Evolutionary conservation across 2,797 vertebrate genomes (phyloP).

Genomic region (Gobio occitaniae): DNA sequence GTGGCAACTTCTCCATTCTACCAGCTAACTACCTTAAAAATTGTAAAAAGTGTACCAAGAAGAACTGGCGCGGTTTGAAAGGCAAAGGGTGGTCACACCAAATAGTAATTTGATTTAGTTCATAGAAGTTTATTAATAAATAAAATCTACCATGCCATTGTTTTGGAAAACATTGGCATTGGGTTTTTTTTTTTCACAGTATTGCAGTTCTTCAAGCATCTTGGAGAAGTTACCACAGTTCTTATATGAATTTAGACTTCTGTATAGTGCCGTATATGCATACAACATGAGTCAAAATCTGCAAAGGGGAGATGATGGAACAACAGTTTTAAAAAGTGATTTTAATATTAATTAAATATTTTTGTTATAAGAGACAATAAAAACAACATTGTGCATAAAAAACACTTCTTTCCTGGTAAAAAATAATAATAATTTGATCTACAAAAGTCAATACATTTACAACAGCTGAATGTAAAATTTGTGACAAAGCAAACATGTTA

Average conservation of each 20-base stretch:
- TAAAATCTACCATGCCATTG: neutral
- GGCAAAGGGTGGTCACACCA: neutral
- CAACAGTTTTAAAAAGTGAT: neutral
- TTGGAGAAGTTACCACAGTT: no score
- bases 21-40: neutral
- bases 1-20: neutral
- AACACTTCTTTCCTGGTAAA: no score
- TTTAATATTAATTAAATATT: no score
- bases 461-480: no score
- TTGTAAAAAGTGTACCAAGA: neutral
- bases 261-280: neutral
- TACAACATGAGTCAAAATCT: neutral
- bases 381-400: no score
- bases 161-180: neutral
- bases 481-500: no score
- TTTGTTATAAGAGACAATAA: no score
- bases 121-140: neutral
- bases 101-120: neutral
- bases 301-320: no score
- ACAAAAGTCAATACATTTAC: no score
- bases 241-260: neutral
- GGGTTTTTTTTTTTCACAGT: neutral
- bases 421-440: no score
- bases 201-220: neutral
- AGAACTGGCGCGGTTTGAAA: neutral